Evolutionary conservation across 2,113 vertebrate species (phyloP).

Genomic region (Pithys albifrons): DNA sequence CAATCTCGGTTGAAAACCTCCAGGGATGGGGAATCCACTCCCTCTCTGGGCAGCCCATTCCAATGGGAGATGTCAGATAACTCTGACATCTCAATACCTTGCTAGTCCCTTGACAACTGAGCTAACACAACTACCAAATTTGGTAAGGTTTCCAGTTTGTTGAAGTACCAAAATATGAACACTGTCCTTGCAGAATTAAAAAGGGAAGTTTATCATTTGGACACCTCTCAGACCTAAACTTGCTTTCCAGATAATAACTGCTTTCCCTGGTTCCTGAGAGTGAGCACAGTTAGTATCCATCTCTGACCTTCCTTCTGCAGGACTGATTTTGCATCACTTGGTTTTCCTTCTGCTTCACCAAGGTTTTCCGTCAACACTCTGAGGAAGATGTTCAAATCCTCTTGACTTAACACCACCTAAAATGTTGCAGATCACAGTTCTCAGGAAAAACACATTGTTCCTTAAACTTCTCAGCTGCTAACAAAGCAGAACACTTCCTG

Average conservation of each 20-base stretch:
- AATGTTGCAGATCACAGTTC: not conserved
- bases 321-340: conserved; percentile 34
- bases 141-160: not conserved
- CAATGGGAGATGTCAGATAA: no score
- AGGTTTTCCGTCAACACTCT: conserved; percentile 91
- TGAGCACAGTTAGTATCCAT: not conserved
- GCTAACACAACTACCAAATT: not conserved
- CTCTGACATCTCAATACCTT: not conserved
- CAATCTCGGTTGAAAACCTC: no score
- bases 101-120: not conserved
- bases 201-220: not conserved
- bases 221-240: not conserved
- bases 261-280: not conserved
- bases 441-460: not conserved
- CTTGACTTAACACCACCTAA: conserved; percentile 87
- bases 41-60: no score
- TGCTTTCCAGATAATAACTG: not conserved
- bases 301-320: conserved; percentile 68
- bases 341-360: conserved; percentile 78
- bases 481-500: not conserved
- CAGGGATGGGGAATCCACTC: no score
- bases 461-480: not conserved
- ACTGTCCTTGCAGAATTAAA: not conserved
- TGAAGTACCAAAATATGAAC: not conserved
- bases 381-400: conserved; percentile 87